Evolutionary conservation across 2,113 vertebrate genomes (phyloP).

Genomic region (Oxyura jamaicensis): DNA sequence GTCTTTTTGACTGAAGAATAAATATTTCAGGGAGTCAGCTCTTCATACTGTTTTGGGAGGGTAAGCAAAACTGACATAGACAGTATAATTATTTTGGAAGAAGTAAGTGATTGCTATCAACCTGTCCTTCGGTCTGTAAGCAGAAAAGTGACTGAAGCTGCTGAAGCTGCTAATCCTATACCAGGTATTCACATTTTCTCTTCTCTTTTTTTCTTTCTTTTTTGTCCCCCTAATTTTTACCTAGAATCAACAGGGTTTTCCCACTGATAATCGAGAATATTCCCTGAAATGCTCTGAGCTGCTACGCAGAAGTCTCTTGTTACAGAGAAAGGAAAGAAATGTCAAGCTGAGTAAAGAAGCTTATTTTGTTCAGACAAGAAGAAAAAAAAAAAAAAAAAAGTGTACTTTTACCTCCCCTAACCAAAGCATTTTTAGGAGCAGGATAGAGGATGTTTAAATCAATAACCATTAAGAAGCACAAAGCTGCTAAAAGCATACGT

Average conservation of each 20-base stretch:
- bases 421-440: conserved; percentile 41
- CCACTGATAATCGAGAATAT: neutral
- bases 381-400: conserved; percentile 41
- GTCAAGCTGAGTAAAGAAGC: neutral
- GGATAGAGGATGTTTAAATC: conserved; percentile 47
- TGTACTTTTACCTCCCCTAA: conserved; percentile 34
- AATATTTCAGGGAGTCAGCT: neutral
- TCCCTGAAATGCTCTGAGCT: neutral
- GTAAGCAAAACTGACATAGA: neutral
- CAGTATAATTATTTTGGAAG: neutral
- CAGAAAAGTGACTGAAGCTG: neutral
- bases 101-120: conserved; percentile 14
- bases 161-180: conserved; percentile 23
- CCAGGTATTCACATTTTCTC: conserved; percentile 2
- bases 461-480: conserved; percentile 54
- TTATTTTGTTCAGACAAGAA: conserved; percentile 35
- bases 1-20: neutral
- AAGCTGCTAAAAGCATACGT: conserved; percentile 30
- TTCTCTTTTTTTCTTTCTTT: neutral
- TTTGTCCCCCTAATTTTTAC: neutral
- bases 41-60: neutral
- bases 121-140: neutral
- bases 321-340: neutral
- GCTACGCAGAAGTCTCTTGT: neutral
- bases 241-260: conserved; percentile 23